Conservation (phyloP, 2,888 invertebrate genomes). For the Nymphalis c-album region DNA sequence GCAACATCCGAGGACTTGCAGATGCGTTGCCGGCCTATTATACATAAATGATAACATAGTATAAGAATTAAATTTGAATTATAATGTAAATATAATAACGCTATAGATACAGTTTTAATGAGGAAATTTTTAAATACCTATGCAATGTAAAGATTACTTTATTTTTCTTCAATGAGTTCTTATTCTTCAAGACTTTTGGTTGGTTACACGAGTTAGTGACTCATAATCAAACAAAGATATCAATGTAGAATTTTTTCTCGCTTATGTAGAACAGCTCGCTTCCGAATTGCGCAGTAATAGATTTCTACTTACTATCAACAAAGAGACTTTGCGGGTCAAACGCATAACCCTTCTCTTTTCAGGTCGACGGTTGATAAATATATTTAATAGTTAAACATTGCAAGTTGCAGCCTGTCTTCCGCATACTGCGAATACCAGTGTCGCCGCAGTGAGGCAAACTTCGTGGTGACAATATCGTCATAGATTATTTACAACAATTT, state of each 20-base stretch:
- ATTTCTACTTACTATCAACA: constrained; percentile 36
- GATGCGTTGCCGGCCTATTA: no score
- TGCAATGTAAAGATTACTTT: not conserved
- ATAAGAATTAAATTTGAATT: no score
- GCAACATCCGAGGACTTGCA: no score
- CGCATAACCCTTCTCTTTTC: constrained; percentile 36
- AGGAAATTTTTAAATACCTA: no score
- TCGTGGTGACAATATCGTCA: constrained; percentile 37
- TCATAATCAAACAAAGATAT: constrained; percentile 37
- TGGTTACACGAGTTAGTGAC: constrained; percentile 10
- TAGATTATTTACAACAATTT: constrained; percentile 27
- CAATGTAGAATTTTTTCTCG: constrained; percentile 34
- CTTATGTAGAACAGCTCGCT: constrained; percentile 28
- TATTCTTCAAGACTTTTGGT: not conserved
- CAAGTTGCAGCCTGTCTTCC: constrained; percentile 53
- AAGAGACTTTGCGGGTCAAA: constrained; percentile 36
- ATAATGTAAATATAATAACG: no score
- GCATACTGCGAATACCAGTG: constrained; percentile 61
- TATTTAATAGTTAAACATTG: constrained; percentile 43
- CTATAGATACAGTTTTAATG: no score
- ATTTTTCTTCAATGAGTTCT: not conserved
- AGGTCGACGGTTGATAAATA: constrained; percentile 36
- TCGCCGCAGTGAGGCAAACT: constrained; percentile 50
- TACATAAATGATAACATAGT: no score
- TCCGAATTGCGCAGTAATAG: constrained; percentile 35